phyloP scores from a whole-genome alignment of 2,888 invertebrate genomes.

The Diloba caeruleocephala region DNA sequence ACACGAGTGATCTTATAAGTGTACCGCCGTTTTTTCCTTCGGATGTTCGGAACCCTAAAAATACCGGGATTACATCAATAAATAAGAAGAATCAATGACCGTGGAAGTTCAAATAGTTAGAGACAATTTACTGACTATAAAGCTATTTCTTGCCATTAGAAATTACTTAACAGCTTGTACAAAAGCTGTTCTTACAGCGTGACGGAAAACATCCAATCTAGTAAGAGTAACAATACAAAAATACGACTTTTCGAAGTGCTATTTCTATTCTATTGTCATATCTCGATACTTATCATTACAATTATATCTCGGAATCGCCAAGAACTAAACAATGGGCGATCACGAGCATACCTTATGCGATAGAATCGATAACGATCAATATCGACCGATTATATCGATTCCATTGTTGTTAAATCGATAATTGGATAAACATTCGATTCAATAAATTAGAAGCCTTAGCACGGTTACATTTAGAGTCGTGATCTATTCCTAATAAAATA shows the following conservation, averaged over 20 bases:
- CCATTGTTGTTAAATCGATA: conserved; percentile 58
- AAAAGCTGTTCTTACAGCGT: not conserved
- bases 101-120: not conserved
- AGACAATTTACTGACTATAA: not conserved
- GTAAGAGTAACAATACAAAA: conserved; percentile 41
- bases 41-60: too few species aligned
- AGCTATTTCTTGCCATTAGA: not conserved
- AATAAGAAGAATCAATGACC: not conserved
- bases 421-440: conserved; percentile 59
- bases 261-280: conserved; percentile 47
- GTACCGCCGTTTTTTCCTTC: too few species aligned
- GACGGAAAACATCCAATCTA: conserved; percentile 3
- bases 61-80: too few species aligned
- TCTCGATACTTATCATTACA: conserved; percentile 48
- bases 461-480: conserved; percentile 46
- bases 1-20: too few species aligned
- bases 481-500: conserved; percentile 47
- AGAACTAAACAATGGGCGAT: conserved; percentile 54
- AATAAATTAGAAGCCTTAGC: conserved; percentile 54
- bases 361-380: conserved; percentile 52
- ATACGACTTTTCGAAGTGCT: conserved; percentile 35
- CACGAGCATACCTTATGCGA: conserved; percentile 55
- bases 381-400: conserved; percentile 57
- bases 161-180: conserved; percentile 11
- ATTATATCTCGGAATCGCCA: conserved; percentile 49